Conservation (phyloP, 2,888 invertebrate genomes). For the Andrena fulva region DNA sequence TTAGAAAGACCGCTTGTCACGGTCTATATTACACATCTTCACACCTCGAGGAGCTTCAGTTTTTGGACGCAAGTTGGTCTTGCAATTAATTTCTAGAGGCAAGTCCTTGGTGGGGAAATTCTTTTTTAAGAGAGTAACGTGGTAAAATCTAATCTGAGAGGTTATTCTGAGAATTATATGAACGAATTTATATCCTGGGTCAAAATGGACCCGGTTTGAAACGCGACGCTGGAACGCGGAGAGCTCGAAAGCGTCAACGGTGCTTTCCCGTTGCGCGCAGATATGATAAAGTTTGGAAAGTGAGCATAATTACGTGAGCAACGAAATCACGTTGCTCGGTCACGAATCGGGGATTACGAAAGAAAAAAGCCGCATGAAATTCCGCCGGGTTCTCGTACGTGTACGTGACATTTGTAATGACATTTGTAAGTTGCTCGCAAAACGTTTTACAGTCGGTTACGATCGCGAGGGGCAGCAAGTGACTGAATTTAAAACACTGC, state of each 20-base stretch:
- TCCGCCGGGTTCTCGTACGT: slow-evolving; percentile 24
- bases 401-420: slow-evolving; percentile 59
- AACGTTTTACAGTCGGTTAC: slow-evolving; percentile 4
- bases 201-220: too few relatives aligned
- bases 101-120: too few relatives aligned
- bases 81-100: too few relatives aligned
- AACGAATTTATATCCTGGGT: too few relatives aligned
- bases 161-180: too few relatives aligned
- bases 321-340: slow-evolving; percentile 65
- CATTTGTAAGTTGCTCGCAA: slow-evolving; percentile 34
- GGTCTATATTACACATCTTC: too few relatives aligned
- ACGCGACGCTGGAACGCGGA: background rate
- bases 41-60: too few relatives aligned
- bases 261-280: slow-evolving; percentile 27
- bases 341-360: slow-evolving; percentile 60
- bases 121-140: too few relatives aligned
- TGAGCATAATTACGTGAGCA: slow-evolving; percentile 61
- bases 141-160: too few relatives aligned
- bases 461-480: slow-evolving; percentile 5
- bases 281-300: slow-evolving; percentile 68
- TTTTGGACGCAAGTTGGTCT: too few relatives aligned
- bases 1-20: too few relatives aligned
- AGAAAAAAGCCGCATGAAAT: slow-evolving; percentile 42
- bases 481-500: slow-evolving; percentile 15
- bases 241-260: background rate